Conservation (phyloP, 2,888 invertebrate species). For the Dione juno region DNA sequence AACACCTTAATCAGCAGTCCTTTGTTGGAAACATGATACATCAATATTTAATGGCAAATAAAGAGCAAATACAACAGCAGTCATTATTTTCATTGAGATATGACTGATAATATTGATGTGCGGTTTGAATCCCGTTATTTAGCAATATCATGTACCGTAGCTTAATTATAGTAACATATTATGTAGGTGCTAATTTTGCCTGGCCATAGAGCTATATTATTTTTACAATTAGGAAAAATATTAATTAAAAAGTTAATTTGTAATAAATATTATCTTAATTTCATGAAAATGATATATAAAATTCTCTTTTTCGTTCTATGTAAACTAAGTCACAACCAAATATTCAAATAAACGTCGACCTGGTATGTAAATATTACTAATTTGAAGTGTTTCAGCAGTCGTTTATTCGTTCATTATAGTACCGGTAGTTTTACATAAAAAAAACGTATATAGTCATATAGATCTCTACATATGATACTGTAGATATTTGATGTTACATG, state of each 20-base stretch:
- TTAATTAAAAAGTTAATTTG: too few relatives aligned
- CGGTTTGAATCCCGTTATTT: conserved; percentile 42
- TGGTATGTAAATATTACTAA: too few relatives aligned
- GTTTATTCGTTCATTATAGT: background rate
- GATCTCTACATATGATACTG: background rate
- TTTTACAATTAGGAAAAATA: background rate
- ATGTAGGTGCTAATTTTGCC: background rate
- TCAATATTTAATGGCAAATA: conserved; percentile 45
- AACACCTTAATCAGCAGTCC: conserved; percentile 41
- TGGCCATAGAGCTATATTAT: background rate
- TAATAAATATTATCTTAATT: too few relatives aligned
- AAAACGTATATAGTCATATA: background rate
- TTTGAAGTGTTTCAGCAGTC: background rate
- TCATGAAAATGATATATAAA: too few relatives aligned
- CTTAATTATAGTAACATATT: conserved; percentile 2
- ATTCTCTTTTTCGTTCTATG: too few relatives aligned
- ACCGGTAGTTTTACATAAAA: background rate
- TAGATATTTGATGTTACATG: conserved; percentile 38
- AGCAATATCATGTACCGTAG: conserved; percentile 23
- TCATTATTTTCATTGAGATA: conserved; percentile 44
- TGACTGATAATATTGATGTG: conserved; percentile 51
- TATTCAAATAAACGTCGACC: too few relatives aligned
- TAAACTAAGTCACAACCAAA: too few relatives aligned
- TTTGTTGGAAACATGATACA: conserved; percentile 47
- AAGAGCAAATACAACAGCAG: conserved; percentile 37